Percentiles rank a stretch among this genome's conserved stretches.
Conservation (phyloP, 2,888 invertebrate genomes). For the Scaptomyza reducta region DNA sequence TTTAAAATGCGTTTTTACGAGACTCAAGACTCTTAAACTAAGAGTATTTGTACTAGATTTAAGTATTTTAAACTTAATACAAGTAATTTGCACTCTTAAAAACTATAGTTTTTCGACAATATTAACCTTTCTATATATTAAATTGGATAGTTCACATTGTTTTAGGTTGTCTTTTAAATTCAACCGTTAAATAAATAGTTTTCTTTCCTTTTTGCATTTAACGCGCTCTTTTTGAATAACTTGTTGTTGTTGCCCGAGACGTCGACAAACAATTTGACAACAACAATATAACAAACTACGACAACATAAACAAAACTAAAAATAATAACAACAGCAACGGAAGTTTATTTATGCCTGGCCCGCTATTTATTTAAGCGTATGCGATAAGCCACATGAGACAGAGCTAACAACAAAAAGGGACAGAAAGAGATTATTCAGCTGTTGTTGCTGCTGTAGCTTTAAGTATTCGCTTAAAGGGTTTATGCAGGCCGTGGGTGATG, state of each 20-base stretch:
- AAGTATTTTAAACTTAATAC: too few species aligned
- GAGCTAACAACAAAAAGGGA: background rate
- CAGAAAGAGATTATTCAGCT: background rate
- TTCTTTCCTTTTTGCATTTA: constrained; percentile 9
- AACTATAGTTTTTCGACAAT: too few species aligned
- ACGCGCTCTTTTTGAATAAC: constrained; percentile 26
- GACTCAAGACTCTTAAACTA: too few species aligned
- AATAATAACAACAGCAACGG: constrained; percentile 49
- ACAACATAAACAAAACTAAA: constrained; percentile 35
- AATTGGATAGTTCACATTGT: too few species aligned
- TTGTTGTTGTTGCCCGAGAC: constrained; percentile 1
- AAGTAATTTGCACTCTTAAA: too few species aligned
- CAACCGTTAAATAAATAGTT: background rate
- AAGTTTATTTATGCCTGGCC: constrained; percentile 76
- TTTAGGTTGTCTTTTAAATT: background rate
- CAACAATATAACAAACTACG: constrained; percentile 14
- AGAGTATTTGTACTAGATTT: too few species aligned
- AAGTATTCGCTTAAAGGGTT: constrained; percentile 44
- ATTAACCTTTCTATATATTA: too few species aligned
- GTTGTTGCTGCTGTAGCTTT: constrained; percentile 37
- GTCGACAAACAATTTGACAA: constrained; percentile 47
- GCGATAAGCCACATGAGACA: constrained; percentile 59
- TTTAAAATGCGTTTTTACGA: too few species aligned
- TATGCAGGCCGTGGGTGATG: background rate
- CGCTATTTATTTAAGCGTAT: constrained; percentile 70